Evolutionary conservation across 1,140 invertebrate species (phyloP).

Genomic region (Megalonaias nervosa): DNA sequence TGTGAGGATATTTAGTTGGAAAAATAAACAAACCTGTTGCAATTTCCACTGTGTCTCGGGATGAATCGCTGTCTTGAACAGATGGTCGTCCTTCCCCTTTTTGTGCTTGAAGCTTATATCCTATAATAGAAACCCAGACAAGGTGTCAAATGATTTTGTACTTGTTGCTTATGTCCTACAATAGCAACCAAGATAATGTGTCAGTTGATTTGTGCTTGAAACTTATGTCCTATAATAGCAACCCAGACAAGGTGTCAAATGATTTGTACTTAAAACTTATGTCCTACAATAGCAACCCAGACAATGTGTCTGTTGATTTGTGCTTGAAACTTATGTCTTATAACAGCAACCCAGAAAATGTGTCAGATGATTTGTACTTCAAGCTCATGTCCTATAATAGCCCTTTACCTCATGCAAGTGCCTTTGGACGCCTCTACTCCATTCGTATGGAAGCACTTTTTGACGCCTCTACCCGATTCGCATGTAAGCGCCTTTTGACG

Average conservation of each 20-base stretch:
- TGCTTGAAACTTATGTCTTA: constrained; percentile 29
- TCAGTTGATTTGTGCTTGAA: constrained; percentile 12
- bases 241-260: neutral
- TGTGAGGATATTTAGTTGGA: too few species aligned
- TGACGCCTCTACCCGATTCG: too few species aligned
- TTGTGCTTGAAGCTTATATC: constrained; percentile 32
- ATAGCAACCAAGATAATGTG: too few species aligned
- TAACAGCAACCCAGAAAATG: neutral
- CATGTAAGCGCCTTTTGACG: too few species aligned
- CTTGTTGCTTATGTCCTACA: too few species aligned
- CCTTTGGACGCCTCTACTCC: too few species aligned
- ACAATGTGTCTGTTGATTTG: neutral
- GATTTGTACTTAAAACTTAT: neutral
- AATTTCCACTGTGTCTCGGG: constrained; percentile 25
- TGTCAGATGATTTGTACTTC: constrained; percentile 5
- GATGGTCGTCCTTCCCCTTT: constrained; percentile 24
- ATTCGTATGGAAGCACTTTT: too few species aligned
- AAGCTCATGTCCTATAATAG: constrained; percentile 29
- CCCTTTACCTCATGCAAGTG: too few species aligned
- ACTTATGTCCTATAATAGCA: constrained; percentile 22
- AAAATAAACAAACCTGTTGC: constrained; percentile 6
- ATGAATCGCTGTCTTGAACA: constrained; percentile 24
- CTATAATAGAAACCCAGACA: constrained; percentile 8
- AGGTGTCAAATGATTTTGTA: neutral
- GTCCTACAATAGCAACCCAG: too few species aligned